Conservation (phyloP, 2,113 vertebrate genomes). For the Salvelinus namaycush region DNA sequence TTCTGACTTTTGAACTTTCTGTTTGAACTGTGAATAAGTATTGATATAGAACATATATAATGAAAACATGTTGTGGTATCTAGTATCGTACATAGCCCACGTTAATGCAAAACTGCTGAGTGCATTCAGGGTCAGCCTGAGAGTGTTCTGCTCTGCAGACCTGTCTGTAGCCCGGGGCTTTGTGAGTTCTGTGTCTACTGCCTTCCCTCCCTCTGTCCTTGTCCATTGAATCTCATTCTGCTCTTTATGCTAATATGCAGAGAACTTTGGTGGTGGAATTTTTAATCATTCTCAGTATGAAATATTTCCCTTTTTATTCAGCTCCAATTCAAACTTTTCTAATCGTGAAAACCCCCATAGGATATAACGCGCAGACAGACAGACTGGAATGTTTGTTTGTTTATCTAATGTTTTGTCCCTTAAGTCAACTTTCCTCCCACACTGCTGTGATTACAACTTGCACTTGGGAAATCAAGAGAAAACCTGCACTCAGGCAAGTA, state of each 20-base stretch:
- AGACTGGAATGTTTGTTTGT: slow-evolving; percentile 34
- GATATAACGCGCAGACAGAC: slow-evolving; percentile 34
- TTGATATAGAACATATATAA: background rate
- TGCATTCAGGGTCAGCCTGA: background rate
- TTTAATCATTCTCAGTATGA: slow-evolving; percentile 41
- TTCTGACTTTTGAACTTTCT: too few relatives aligned
- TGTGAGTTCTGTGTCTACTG: background rate
- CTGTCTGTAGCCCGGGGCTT: background rate
- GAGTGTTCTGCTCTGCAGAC: background rate
- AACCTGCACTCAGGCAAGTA: slow-evolving; percentile 16
- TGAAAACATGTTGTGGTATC: background rate
- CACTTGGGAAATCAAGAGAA: slow-evolving; percentile 59
- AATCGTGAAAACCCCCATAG: slow-evolving; percentile 35
- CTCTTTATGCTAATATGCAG: slow-evolving; percentile 40
- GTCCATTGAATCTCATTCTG: slow-evolving; percentile 19
- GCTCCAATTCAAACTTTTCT: slow-evolving; percentile 24
- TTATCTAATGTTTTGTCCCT: slow-evolving; percentile 42
- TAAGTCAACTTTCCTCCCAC: slow-evolving; percentile 35
- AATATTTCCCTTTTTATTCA: slow-evolving; percentile 41
- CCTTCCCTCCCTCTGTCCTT: background rate
- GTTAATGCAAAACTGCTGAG: background rate
- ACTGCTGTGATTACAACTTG: slow-evolving; percentile 57
- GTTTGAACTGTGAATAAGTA: background rate
- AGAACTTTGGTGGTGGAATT: slow-evolving; percentile 32
- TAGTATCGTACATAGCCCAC: background rate